Evolutionary conservation across 2,888 invertebrate species (phyloP), one percentile per base, ranked within the genome.

Genomic region (Tachina fera): DNA sequence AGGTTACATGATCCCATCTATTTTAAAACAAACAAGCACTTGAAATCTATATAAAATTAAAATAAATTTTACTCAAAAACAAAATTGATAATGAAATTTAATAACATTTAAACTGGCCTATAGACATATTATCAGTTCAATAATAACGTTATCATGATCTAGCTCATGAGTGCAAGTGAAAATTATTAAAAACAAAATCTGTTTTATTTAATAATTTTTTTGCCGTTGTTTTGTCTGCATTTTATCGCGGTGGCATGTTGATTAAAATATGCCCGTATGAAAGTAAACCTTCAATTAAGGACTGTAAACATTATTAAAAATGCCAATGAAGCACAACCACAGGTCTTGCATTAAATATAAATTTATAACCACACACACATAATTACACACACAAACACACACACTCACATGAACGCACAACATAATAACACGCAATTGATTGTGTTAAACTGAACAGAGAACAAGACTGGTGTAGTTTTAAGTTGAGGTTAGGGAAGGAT

Each of bases 281-380:
- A 79, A 78, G 82, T 67, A 85, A 85, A 81, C 77, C 84, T 82
- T 53, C 77, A 85, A 85, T 85, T 85, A 85, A 72, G 39, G 65
- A 60, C 16, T 39, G 83, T 67, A 86, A 86, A 86, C 79, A 79
- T 86, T 83, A 86, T 86, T 86, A 82, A 86, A 86, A 86, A 83
- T 86, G 75, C 86, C 83, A 83, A 83, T 86, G 79, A 86, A 58
- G 71, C 79, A 67, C 76, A 86, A 83, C 86, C 83, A 75, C 75
- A 65, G 82, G 78, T 75, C 60, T 63, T 67, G 83, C 79, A 83
- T 86, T 83, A 79, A 79, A 83, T 79, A 47, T 58, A 53, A 83
- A 79, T 78, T 53, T 67, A 22, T 41, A 43, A n/a, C 74, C 41
- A 53, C 4, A 53, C 39, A 19, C 9, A 65, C 10, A 45, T n/a